Evolutionary conservation across 2,797 vertebrate species (phyloP).

Genomic region (Acrossocheilus fasciatus): DNA sequence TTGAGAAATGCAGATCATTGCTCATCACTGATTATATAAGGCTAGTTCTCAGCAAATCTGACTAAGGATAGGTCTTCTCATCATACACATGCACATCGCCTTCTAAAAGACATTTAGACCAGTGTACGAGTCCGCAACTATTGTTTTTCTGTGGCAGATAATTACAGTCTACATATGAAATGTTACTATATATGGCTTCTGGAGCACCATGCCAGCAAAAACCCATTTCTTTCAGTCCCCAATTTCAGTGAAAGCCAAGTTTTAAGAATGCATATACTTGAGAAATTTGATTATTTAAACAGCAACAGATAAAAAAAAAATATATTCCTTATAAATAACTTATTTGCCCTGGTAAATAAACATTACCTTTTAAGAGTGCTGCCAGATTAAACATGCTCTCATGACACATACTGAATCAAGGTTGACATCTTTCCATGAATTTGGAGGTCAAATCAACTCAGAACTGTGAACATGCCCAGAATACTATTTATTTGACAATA

Average conservation of each 20-base stretch:
- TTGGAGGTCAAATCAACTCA: conserved; percentile 28
- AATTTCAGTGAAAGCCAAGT: background rate
- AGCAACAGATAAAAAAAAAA: background rate
- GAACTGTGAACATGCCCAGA: conserved; percentile 31
- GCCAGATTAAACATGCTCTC: conserved; percentile 27
- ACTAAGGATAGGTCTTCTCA: background rate
- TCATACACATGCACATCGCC: background rate
- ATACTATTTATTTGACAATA: background rate
- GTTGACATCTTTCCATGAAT: background rate
- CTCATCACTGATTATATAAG: background rate
- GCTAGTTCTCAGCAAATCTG: background rate
- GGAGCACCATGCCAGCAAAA: background rate
- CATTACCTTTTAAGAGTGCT: background rate
- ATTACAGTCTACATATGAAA: background rate
- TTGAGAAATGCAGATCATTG: conserved; percentile 15
- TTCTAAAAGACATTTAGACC: background rate
- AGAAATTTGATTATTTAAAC: conserved; percentile 2
- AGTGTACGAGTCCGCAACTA: background rate
- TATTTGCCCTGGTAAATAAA: background rate
- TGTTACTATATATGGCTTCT: conserved; percentile 31
- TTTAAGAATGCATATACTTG: background rate
- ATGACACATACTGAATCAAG: conserved; percentile 6
- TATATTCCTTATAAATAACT: background rate
- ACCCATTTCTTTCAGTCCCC: background rate
- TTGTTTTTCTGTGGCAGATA: background rate